These are phyloP conservation scores for Chamaetylas fuelleborni DNA, from an alignment of 2,113 vertebrate species.

Conservation along the genomic window DNA sequence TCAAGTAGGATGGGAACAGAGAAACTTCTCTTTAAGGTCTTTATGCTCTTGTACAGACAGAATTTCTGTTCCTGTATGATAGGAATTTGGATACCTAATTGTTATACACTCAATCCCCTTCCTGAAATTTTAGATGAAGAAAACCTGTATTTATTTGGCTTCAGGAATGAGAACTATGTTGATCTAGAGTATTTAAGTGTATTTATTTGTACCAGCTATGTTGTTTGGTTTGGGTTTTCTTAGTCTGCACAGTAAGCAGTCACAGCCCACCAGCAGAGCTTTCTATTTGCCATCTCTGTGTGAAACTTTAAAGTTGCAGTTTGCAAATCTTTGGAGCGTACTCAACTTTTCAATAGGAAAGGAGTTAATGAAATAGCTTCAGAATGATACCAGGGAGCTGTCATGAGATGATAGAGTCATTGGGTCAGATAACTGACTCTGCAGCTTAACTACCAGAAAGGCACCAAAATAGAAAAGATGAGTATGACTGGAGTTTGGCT, in stretches of 20 bases:
- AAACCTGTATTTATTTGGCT: not conserved
- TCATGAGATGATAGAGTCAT: not conserved
- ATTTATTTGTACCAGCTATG: not conserved
- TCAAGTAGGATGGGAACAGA: not conserved
- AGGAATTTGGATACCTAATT: not conserved
- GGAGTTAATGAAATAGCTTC: not conserved
- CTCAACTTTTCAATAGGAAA: not conserved
- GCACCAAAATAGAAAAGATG: not conserved
- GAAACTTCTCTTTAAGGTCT: not conserved
- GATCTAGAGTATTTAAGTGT: not conserved
- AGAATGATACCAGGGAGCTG: not conserved
- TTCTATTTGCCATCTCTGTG: not conserved
- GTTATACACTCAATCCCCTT: not conserved
- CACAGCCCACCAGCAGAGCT: not conserved
- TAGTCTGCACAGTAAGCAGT: not conserved
- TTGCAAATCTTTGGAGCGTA: not conserved
- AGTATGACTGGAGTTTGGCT: not conserved
- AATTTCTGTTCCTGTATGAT: not conserved
- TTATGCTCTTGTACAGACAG: not conserved
- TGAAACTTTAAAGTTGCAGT: not conserved
- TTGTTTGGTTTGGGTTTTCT: not conserved
- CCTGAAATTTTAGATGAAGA: not conserved
- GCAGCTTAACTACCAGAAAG: not conserved
- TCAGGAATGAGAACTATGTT: not conserved
- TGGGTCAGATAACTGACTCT: not conserved